Conservation (phyloP, 1,140 invertebrate genomes). For the Dendrolimus kikuchii region DNA sequence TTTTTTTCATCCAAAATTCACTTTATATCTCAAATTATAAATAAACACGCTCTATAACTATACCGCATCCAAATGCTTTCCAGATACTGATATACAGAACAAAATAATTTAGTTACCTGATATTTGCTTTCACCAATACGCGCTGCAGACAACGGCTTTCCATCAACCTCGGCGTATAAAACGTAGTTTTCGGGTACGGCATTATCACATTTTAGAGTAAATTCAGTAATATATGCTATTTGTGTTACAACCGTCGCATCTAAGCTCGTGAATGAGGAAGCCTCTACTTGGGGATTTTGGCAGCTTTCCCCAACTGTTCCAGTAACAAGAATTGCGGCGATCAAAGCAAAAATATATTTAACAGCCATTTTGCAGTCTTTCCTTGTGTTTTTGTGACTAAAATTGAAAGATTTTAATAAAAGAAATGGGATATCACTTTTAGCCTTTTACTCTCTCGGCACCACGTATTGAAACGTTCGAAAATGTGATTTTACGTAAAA, state of each 20-base stretch:
- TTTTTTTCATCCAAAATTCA: too few relatives aligned
- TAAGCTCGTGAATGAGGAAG: constrained; percentile 87
- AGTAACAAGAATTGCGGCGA: constrained; percentile 31
- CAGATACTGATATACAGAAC: too few relatives aligned
- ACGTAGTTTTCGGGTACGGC: constrained; percentile 76
- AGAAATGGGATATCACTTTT: neutral
- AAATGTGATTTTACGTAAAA: constrained; percentile 2
- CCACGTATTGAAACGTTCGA: constrained; percentile 24
- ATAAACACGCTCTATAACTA: too few relatives aligned
- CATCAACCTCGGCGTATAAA: constrained; percentile 90
- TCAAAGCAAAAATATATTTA: constrained; percentile 43
- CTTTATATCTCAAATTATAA: too few relatives aligned
- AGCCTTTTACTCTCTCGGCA: constrained; percentile 7
- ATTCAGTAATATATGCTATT: constrained; percentile 85
- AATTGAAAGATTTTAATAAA: constrained; percentile 21
- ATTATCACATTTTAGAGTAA: constrained; percentile 79
- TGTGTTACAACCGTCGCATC: constrained; percentile 92
- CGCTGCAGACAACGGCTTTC: constrained; percentile 85
- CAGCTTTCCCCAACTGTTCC: constrained; percentile 59
- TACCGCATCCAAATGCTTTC: too few relatives aligned
- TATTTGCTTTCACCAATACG: constrained; percentile 83
- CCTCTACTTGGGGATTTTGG: constrained; percentile 76
- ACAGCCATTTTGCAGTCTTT: constrained; percentile 55
- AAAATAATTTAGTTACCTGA: constrained; percentile 74
- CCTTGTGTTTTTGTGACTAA: constrained; percentile 22